Evolutionary conservation across 2,113 vertebrate genomes (phyloP).

Genomic region (Hemichromis elongatus): DNA sequence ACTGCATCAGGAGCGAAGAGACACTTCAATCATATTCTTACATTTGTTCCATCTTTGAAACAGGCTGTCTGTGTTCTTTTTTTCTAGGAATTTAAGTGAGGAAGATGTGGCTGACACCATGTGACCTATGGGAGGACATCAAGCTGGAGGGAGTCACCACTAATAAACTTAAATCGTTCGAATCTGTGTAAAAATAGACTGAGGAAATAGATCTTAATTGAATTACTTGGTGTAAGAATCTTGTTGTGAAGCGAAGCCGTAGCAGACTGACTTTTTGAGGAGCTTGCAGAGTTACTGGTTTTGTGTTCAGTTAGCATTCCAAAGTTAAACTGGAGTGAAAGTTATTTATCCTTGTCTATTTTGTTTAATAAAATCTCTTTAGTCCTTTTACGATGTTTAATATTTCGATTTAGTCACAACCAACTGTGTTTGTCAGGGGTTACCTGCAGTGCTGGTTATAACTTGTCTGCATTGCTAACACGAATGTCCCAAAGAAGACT

Average conservation of each 20-base stretch:
- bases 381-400: not conserved
- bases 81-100: constrained; percentile 35
- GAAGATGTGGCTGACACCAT: not conserved
- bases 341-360: not conserved
- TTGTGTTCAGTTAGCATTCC: not conserved
- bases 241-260: not conserved
- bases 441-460: not conserved
- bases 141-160: not conserved
- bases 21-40: not conserved
- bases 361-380: not conserved
- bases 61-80: not conserved
- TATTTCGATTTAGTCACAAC: not conserved
- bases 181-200: not conserved
- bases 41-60: not conserved
- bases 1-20: not conserved
- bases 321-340: not conserved
- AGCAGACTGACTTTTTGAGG: not conserved
- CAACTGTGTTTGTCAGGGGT: not conserved
- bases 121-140: not conserved
- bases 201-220: not conserved
- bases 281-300: not conserved
- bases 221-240: not conserved
- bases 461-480: not conserved
- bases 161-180: not conserved
- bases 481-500: constrained; percentile 4